These are phyloP conservation scores for Nysson spinosus DNA, from an alignment of 2,888 invertebrate species.

Conservation along the genomic window DNA sequence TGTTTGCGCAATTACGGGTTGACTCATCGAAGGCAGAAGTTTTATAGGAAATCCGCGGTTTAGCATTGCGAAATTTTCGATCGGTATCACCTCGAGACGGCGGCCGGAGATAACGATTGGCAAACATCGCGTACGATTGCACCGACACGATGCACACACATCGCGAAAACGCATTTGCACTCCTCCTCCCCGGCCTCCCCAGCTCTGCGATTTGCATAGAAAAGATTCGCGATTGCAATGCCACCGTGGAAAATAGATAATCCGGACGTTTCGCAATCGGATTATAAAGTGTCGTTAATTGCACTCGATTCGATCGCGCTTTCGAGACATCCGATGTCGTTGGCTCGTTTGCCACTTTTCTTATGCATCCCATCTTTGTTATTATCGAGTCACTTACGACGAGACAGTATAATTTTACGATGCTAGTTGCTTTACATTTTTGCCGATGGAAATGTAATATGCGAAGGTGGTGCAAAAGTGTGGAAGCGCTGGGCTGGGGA, in stretches of 20 bases:
- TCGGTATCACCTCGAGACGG: conserved; percentile 36
- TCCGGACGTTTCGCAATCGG: conserved; percentile 30
- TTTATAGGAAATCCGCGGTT: conserved; percentile 35
- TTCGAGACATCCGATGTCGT: background rate
- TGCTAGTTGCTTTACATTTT: too few species aligned
- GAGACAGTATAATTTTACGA: too few species aligned
- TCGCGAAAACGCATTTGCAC: too few species aligned
- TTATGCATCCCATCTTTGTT: too few species aligned
- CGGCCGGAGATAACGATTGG: conserved; percentile 46
- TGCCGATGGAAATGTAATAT: too few species aligned
- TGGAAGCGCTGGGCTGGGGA: too few species aligned
- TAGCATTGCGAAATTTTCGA: conserved; percentile 49
- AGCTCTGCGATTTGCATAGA: conserved; percentile 52
- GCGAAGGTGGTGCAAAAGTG: too few species aligned
- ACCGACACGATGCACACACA: conserved; percentile 5
- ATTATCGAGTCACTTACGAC: too few species aligned
- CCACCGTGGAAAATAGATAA: conserved; percentile 13
- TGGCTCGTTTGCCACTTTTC: too few species aligned
- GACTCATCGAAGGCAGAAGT: conserved; percentile 38
- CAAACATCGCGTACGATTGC: conserved; percentile 27
- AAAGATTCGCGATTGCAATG: conserved; percentile 46
- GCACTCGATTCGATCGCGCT: background rate
- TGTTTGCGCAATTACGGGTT: conserved; percentile 26
- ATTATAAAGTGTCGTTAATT: conserved; percentile 12
- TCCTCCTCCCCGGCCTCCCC: conserved; percentile 3